Evolutionary conservation across 1,140 invertebrate species (phyloP).

Genomic region (Sitobion miscanthi): DNA sequence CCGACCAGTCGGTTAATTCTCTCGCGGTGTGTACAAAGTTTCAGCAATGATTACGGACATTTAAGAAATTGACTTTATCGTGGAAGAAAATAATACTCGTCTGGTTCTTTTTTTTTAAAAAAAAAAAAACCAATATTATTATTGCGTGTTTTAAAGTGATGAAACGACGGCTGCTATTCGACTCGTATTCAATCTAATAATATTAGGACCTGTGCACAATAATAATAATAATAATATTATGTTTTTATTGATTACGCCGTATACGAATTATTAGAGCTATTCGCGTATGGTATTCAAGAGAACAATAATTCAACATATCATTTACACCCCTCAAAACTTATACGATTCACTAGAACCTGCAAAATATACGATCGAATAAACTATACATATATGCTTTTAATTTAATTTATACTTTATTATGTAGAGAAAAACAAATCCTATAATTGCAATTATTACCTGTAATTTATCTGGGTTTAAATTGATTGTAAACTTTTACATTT

Average conservation of each 20-base stretch:
- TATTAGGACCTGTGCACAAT: background rate
- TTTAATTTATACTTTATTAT: no score
- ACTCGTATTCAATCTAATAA: background rate
- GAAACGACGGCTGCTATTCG: background rate
- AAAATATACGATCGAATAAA: background rate
- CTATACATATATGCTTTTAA: no score
- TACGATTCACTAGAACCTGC: background rate
- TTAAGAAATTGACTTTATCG: conserved; percentile 41
- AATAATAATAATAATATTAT: background rate
- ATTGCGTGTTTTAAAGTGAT: background rate
- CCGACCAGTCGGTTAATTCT: background rate
- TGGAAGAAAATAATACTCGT: background rate
- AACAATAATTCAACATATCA: background rate
- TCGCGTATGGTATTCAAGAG: background rate
- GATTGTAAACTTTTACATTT: no score
- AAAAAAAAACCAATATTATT: background rate
- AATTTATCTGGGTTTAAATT: no score
- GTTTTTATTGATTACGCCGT: background rate
- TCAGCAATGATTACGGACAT: conserved; percentile 30
- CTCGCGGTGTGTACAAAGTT: background rate
- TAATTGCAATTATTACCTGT: no score
- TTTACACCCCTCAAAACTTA: no score
- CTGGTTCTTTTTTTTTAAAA: background rate
- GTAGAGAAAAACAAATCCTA: no score
- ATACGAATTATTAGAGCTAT: background rate